phyloP scores from a whole-genome alignment of 2,888 invertebrate species.

The Scrobipalpa costella region DNA sequence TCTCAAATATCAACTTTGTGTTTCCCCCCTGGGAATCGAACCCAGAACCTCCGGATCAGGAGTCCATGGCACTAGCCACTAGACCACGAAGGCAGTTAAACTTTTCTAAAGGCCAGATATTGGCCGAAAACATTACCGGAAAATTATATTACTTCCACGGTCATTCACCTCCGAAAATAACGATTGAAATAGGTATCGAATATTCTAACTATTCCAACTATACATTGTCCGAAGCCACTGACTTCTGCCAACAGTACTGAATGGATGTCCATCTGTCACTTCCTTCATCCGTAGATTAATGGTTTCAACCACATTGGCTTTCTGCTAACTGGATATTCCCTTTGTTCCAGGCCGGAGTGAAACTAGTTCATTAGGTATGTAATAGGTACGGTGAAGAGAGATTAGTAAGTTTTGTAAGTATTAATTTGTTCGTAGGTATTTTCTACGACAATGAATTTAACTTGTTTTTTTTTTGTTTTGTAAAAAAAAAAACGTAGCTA shows the following conservation, averaged over 20 bases:
- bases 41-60: too few relatives aligned
- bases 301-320: slow-evolving; percentile 6
- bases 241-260: background rate
- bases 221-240: background rate
- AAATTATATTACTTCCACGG: background rate
- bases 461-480: too few relatives aligned
- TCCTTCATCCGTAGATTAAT: slow-evolving; percentile 9
- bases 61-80: too few relatives aligned
- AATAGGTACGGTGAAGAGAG: background rate
- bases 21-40: too few relatives aligned
- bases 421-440: too few relatives aligned
- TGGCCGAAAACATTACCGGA: background rate
- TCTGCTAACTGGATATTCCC: slow-evolving; percentile 1
- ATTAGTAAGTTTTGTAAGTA: too few relatives aligned
- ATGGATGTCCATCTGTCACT: slow-evolving; percentile 11
- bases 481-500: too few relatives aligned
- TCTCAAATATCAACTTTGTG: too few relatives aligned
- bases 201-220: background rate
- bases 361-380: background rate
- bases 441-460: too few relatives aligned
- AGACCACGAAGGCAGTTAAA: too few relatives aligned
- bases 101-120: too few relatives aligned
- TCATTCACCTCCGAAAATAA: background rate
- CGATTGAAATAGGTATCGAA: background rate
- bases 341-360: background rate